Base-by-base conservation (phyloP, 2,113 vertebrate genomes). In the Isurus oxyrinchus region DNA sequence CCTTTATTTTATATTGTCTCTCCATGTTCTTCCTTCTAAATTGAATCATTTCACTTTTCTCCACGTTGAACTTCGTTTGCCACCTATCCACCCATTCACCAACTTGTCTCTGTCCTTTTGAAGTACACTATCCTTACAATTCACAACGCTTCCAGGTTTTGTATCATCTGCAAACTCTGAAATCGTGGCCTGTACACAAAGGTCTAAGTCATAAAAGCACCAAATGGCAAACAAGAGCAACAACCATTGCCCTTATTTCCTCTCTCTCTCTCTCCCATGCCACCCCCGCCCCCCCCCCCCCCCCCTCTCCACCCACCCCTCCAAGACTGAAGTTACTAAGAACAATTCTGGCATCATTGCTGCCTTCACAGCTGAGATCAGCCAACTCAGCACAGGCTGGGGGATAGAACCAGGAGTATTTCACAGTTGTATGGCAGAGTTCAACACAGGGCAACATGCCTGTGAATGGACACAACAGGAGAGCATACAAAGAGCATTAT, bases 241-340 rank as follows among this genome's bases (percentile, higher is more conserved):
- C 8, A 76, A 35, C 72, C 72, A 1, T 76, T 31, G 7, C 8
- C 27, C 31, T 10, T 76, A 76, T 35, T 35, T 35, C 72, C 7
- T 76, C 35, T 35, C 21, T 76, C 35, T 35, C 21, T 87, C 14
- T 63, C 63, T 0, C 63, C 63, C 63, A 19, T 19, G 63, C 63
- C 72, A 1, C 1, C 31, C 7, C 0, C 27, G 6, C 8, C 2
- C 31, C 31, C 31, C 1, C 1, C 31, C 7, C 0, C 27, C 25
- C 8, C 2, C 31, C 31, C 31, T 7, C 31, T 31, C 31, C 7
- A 31, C 10, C 0, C 7, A 72, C 31, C 13, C 27, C 27, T 23
- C 27, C 6, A 35, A 91, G 27, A 3, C 88, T 91, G 88, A 57
- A 91, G 31, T 1, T 31, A 59, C 53, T 16, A 31, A 91, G 55